Evolutionary conservation across 2,797 vertebrate genomes (phyloP).

Genomic region (Sebastes minor): DNA sequence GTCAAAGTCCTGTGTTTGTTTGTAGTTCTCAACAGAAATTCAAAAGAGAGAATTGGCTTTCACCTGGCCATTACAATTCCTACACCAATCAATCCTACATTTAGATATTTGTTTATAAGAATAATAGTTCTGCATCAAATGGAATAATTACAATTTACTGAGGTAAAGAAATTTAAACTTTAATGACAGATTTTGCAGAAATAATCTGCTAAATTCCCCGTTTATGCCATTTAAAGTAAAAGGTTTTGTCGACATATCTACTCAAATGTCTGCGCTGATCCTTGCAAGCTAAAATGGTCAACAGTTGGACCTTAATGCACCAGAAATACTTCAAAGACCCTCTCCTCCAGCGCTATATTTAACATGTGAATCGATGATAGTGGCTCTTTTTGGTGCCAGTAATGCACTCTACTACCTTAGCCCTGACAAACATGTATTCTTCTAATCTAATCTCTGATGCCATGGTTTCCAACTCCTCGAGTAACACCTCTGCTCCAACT

Average conservation of each 20-base stretch:
- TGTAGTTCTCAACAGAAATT: not conserved
- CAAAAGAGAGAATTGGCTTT: not conserved
- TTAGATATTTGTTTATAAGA: not conserved
- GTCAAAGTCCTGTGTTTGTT: no score
- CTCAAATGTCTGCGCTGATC: constrained; percentile 18
- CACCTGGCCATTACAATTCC: not conserved
- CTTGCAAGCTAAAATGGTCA: constrained; percentile 13
- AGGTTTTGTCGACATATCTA: not conserved
- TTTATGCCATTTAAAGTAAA: not conserved
- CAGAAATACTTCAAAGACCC: constrained; percentile 20
- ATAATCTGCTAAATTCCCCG: not conserved
- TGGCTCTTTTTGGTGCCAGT: constrained; percentile 42
- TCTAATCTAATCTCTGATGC: constrained; percentile 72
- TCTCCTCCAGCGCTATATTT: constrained; percentile 11
- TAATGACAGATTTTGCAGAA: not conserved
- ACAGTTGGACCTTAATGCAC: constrained; percentile 24
- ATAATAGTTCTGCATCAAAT: not conserved
- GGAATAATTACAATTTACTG: not conserved
- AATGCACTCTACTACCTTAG: constrained; percentile 51
- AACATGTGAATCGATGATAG: constrained; percentile 37
- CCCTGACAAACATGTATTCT: constrained; percentile 62
- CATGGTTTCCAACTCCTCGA: constrained; percentile 70
- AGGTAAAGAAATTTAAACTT: not conserved
- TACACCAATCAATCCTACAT: not conserved
- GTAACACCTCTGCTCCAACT: constrained; percentile 80